Conservation (phyloP, 1,140 invertebrate genomes). For the Diprion similis region DNA sequence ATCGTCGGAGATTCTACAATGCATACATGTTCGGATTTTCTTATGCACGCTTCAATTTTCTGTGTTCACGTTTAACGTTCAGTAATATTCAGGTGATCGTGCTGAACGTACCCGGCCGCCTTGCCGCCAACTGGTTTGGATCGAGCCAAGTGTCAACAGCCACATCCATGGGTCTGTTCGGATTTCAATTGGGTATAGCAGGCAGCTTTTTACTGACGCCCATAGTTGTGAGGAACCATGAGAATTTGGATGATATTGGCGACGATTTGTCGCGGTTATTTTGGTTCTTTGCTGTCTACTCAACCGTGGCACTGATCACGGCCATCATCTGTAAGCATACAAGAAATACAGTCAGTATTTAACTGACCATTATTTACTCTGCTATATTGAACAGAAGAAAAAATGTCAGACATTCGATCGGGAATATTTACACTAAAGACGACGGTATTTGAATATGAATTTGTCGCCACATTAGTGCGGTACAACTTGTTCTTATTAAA, state of each 20-base stretch:
- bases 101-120: constrained; percentile 70
- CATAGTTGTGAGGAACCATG: constrained; percentile 41
- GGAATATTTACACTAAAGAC: no score
- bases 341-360: no score
- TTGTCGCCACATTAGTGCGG: no score
- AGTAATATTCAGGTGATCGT: constrained; percentile 66
- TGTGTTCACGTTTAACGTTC: no score
- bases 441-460: no score
- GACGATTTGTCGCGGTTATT: constrained; percentile 41
- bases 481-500: no score
- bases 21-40: no score
- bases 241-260: constrained; percentile 39
- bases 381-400: no score
- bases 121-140: constrained; percentile 66
- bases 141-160: constrained; percentile 75
- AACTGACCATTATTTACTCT: no score
- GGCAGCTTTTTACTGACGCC: constrained; percentile 47
- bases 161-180: constrained; percentile 77
- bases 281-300: constrained; percentile 62
- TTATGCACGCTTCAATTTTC: no score
- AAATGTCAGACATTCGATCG: no score
- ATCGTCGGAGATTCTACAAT: no score
- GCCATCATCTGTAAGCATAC: constrained; percentile 64
- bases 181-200: constrained; percentile 69
- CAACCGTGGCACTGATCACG: constrained; percentile 64